These are phyloP conservation scores for Cepaea hortensis DNA, from an alignment of 2,888 invertebrate species.

Conservation along the genomic window DNA sequence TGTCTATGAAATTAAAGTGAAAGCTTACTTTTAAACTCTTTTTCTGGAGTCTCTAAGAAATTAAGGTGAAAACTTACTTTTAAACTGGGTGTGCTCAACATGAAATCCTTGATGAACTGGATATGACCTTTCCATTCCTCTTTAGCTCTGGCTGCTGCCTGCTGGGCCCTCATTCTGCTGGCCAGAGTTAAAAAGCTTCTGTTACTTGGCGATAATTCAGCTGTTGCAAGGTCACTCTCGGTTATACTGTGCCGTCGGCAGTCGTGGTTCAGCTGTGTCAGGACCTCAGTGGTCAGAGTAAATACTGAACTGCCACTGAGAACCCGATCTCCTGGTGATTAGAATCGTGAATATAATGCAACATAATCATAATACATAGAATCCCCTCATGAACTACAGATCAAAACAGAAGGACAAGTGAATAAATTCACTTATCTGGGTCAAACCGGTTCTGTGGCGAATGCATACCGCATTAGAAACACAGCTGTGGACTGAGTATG, in stretches of 20 bases:
- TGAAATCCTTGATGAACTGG: slow-evolving; percentile 51
- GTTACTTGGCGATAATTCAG: slow-evolving; percentile 8
- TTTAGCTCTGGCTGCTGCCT: slow-evolving; percentile 13
- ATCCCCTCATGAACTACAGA: background rate
- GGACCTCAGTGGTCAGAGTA: slow-evolving; percentile 67
- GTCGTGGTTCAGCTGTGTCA: slow-evolving; percentile 51
- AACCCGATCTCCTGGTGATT: slow-evolving; percentile 65
- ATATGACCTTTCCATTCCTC: slow-evolving; percentile 50
- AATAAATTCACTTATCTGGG: background rate
- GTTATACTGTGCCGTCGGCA: slow-evolving; percentile 44
- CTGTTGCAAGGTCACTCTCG: slow-evolving; percentile 30
- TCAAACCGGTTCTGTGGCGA: background rate
- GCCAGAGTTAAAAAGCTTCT: slow-evolving; percentile 5
- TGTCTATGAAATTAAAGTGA: background rate
- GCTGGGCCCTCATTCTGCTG: slow-evolving; percentile 15
- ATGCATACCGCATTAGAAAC: too few relatives aligned
- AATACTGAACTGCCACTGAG: slow-evolving; percentile 65
- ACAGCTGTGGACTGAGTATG: too few relatives aligned
- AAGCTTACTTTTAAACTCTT: too few relatives aligned
- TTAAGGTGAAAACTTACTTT: slow-evolving; percentile 34
- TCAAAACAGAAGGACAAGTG: background rate
- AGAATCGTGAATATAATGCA: background rate
- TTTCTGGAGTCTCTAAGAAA: background rate
- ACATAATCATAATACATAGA: background rate
- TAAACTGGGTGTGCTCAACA: slow-evolving; percentile 49